These are phyloP conservation scores for Boulengeromyrus knoepffleri DNA, from an alignment of 2,113 vertebrate genomes.

Conservation along the genomic window DNA sequence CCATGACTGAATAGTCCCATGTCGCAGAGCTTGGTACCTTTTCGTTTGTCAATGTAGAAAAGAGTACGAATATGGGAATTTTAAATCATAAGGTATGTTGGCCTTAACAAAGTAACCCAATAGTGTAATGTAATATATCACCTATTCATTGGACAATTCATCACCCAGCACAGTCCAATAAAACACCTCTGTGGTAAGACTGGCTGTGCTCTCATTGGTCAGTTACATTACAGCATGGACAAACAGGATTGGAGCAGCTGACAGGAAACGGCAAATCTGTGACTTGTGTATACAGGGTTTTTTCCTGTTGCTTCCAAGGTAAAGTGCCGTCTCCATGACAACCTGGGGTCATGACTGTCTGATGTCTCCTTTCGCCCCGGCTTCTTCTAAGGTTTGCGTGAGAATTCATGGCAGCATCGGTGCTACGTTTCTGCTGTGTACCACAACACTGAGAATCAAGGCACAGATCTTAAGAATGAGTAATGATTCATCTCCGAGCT, in stretches of 20 bases:
- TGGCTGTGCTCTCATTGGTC: background rate
- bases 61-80: background rate
- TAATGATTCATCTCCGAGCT: conserved; percentile 9
- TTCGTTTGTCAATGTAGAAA: background rate
- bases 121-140: background rate
- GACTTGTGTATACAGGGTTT: background rate
- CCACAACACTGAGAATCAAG: background rate
- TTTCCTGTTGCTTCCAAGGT: background rate
- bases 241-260: background rate
- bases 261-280: background rate
- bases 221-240: background rate
- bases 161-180: background rate
- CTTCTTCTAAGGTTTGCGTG: background rate
- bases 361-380: background rate
- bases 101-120: background rate
- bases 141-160: background rate
- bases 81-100: background rate
- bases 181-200: background rate
- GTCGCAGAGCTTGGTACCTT: background rate
- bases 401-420: background rate
- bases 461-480: background rate
- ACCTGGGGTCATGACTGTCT: background rate
- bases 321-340: background rate
- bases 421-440: background rate
- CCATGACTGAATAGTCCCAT: background rate